Percentiles rank a stretch among this genome's conserved stretches.
Evolutionary conservation across 2,797 vertebrate genomes (phyloP).

Genomic region (Chloroceryle amazona): DNA sequence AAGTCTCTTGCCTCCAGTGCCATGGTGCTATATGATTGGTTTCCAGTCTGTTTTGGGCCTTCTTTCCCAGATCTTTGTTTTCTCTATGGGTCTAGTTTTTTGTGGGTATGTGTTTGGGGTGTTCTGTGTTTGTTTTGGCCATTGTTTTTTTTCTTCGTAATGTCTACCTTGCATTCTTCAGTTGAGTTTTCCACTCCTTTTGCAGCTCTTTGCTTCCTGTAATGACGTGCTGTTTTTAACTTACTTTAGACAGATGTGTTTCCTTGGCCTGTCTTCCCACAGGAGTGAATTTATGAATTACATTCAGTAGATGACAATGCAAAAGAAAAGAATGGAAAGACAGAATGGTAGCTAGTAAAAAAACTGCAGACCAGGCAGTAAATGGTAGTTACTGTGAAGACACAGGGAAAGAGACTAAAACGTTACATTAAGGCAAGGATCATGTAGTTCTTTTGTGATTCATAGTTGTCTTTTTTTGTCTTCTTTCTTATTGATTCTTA

Average conservation of each 20-base stretch:
- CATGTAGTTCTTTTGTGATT: not conserved
- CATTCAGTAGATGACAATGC: not conserved
- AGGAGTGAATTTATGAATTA: not conserved
- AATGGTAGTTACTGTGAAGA: not conserved
- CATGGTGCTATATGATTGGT: not conserved
- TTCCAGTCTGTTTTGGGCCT: not conserved
- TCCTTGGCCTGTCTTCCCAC: not conserved
- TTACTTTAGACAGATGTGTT: not conserved
- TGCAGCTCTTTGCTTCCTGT: not conserved
- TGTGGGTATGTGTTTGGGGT: no score
- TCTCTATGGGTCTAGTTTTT: not conserved
- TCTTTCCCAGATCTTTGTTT: not conserved
- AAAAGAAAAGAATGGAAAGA: not conserved
- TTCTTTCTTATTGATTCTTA: not conserved
- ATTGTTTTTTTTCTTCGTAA: not conserved
- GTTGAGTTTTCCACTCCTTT: not conserved
- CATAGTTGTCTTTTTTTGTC: accelerated
- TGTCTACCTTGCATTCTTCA: not conserved
- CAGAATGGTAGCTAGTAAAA: not conserved
- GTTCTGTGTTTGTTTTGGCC: not conserved
- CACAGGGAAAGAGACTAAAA: not conserved
- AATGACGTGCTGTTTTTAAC: not conserved
- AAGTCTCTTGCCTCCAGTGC: not conserved
- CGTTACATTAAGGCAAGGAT: not conserved
- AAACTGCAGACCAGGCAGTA: not conserved